Evolutionary conservation across 2,797 vertebrate genomes (phyloP), one percentile per base, ranked within the genome.

Genomic region (Gallinago stenura): DNA sequence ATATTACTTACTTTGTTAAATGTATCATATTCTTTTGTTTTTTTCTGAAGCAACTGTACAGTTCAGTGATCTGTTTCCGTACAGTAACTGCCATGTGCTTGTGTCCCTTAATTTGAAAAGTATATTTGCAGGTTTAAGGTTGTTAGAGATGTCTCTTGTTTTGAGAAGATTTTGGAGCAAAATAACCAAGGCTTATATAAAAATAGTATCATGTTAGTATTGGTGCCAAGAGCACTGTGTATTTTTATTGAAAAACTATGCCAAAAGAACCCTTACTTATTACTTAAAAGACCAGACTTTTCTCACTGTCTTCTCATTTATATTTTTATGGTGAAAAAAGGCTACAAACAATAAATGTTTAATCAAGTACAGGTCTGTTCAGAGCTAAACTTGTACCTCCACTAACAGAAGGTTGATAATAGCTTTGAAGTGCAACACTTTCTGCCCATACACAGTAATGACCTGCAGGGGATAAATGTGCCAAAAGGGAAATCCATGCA

Each of bases 401-500:
- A 53, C 50, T 83, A 78, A 71, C 30, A 87, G 58, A 76, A 94
- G 56, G 81, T 30, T 91, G 85, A 72, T 73, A 97, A 95, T 60
- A 48, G 4, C 87, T 95, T 93, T 87, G 51, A 83, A 91, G 80
- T 89, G 28, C 26, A 93, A 43, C 64, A 58, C 18, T 90, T 90
- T 82, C 37, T 94, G 24, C 72, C 72, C 48, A 37, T 68, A 88
- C 41, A 66, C 28, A 24, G 6, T 80, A 94, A 95, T 73, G 84
- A 94, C 81, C 54, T 87, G 9, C 18, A 89, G 76, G 37, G 57
- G 26, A 94, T 94, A 91, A 93, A 97, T 76, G 58, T 96, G 83
- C 66, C 92, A 90, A 96, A 90, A 92, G 73, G 76, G 93, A 97
- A 91, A 97, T 81, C 81, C 77, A n/a, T 41, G 79, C 12, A 62